These are phyloP conservation scores for Amphiprion ocellaris DNA, from an alignment of 2,113 vertebrate genomes.

Conservation along the genomic window DNA sequence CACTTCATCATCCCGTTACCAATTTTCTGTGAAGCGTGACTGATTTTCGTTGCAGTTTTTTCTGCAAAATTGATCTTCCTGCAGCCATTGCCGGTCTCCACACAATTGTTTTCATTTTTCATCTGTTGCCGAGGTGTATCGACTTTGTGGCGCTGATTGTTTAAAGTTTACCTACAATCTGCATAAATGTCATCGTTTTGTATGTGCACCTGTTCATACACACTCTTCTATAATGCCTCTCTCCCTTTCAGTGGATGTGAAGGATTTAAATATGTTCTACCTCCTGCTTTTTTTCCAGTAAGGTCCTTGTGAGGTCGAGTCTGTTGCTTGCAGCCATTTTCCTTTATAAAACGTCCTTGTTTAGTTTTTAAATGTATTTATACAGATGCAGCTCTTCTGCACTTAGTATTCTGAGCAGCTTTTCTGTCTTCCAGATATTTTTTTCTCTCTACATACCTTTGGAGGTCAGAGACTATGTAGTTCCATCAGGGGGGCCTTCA, in stretches of 20 bases:
- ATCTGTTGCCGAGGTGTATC: constrained; percentile 39
- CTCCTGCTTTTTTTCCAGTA: neutral
- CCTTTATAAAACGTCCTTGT: constrained; percentile 8
- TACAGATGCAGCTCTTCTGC: neutral
- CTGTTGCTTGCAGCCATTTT: neutral
- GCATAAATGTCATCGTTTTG: constrained; percentile 10
- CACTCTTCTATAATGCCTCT: neutral
- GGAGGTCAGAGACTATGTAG: constrained; percentile 17
- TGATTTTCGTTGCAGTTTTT: constrained; percentile 50
- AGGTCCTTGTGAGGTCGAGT: neutral
- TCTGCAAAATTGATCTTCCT: constrained; percentile 49
- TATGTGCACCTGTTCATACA: neutral
- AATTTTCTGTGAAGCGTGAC: constrained; percentile 44
- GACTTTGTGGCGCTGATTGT: constrained; percentile 30
- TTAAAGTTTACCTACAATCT: constrained; percentile 26
- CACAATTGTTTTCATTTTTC: constrained; percentile 49
- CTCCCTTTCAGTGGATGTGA: neutral
- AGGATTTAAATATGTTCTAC: constrained; percentile 7
- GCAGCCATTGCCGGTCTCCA: neutral
- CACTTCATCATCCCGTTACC: constrained; percentile 62
- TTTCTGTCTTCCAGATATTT: constrained; percentile 17
- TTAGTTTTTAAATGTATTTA: neutral
- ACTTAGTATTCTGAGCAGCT: neutral
- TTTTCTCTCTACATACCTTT: constrained; percentile 2
- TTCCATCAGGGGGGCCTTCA: constrained; percentile 5